These are phyloP conservation scores for Tupaia tana DNA, from an alignment of 2,113 vertebrate genomes.

Conservation along the genomic window DNA sequence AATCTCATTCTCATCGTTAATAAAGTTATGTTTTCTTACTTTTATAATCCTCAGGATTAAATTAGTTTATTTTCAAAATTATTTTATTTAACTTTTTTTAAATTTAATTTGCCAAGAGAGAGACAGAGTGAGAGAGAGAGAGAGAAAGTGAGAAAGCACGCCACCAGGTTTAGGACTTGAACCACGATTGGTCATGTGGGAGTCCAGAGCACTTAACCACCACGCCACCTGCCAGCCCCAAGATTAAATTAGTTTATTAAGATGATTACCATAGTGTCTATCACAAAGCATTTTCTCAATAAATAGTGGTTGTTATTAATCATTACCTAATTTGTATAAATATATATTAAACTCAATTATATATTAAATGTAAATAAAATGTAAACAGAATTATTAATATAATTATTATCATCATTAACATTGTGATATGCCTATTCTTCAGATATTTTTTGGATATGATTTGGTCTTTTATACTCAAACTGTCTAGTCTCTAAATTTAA, in stretches of 20 bases:
- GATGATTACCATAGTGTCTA: background rate
- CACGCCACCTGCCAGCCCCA: too few species aligned
- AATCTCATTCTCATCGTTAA: background rate
- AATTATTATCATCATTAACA: background rate
- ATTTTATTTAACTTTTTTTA: too few species aligned
- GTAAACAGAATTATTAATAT: background rate
- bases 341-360: background rate
- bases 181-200: too few species aligned
- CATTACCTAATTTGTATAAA: background rate
- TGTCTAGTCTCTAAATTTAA: background rate
- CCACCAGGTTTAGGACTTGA: too few species aligned
- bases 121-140: too few species aligned
- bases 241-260: too few species aligned
- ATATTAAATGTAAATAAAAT: background rate
- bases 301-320: background rate
- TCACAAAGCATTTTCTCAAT: background rate
- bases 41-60: background rate
- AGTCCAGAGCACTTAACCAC: too few species aligned
- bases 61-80: slow-evolving; percentile 30
- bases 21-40: background rate
- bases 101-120: too few species aligned
- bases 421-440: background rate
- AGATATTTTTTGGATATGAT: background rate
- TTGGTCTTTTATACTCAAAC: background rate
- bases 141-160: too few species aligned